Evolutionary conservation across 2,888 invertebrate species (phyloP).

Genomic region (Agrotis puta): DNA sequence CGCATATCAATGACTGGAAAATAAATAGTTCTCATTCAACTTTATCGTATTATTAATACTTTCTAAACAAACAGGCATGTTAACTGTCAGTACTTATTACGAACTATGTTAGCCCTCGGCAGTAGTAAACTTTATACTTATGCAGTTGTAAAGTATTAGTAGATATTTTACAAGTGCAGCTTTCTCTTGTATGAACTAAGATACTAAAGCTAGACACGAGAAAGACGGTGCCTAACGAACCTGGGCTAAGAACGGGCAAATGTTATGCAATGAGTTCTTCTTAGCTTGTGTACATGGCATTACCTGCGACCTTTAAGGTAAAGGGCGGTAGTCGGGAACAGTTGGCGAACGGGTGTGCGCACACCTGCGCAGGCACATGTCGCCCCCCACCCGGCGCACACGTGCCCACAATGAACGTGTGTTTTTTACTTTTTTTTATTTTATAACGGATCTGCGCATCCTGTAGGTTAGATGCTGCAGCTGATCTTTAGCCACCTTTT

Average conservation of each 20-base stretch:
- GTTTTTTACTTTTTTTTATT: slow-evolving; percentile 57
- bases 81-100: slow-evolving; percentile 48
- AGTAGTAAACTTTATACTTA: slow-evolving; percentile 43
- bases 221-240: slow-evolving; percentile 7
- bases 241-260: slow-evolving; percentile 12
- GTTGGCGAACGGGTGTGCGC: slow-evolving; percentile 66
- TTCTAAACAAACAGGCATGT: slow-evolving; percentile 51
- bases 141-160: slow-evolving; percentile 44
- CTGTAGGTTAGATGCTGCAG: slow-evolving; percentile 57
- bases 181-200: slow-evolving; percentile 36
- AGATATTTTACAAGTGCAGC: slow-evolving; percentile 41
- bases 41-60: slow-evolving; percentile 49
- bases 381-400: slow-evolving; percentile 58
- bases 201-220: slow-evolving; percentile 7
- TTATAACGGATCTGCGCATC: slow-evolving; percentile 59
- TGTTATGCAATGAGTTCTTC: slow-evolving; percentile 25
- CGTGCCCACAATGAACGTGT: slow-evolving; percentile 55
- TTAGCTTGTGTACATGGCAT: slow-evolving; percentile 8
- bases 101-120: slow-evolving; percentile 38
- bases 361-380: slow-evolving; percentile 72
- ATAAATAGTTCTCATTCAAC: slow-evolving; percentile 51
- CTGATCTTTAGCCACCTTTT: slow-evolving; percentile 45
- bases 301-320: slow-evolving; percentile 56
- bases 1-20: slow-evolving; percentile 50
- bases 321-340: slow-evolving; percentile 63